Evolutionary conservation across 2,113 vertebrate species (phyloP).

Genomic region (Sarotherodon lohbergeri): DNA sequence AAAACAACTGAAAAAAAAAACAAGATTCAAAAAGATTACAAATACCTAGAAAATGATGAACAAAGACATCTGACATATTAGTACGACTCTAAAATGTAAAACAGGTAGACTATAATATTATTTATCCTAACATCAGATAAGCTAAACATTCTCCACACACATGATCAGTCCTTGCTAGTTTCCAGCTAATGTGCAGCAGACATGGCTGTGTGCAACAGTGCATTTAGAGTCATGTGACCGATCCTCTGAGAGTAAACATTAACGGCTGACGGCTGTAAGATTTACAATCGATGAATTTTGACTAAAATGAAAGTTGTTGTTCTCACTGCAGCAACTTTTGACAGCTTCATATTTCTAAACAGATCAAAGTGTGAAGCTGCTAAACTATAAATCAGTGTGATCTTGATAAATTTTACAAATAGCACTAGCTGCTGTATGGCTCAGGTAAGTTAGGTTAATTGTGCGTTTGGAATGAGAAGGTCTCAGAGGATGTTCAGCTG

Average conservation of each 20-base stretch:
- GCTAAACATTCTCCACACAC: background rate
- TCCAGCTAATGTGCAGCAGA: background rate
- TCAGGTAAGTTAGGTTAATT: background rate
- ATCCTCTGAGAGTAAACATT: background rate
- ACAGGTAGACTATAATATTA: fast-evolving
- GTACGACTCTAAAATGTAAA: background rate
- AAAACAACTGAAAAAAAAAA: background rate
- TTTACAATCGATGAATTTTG: background rate
- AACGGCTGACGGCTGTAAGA: background rate
- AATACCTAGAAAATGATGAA: background rate
- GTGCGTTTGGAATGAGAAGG: slow-evolving; percentile 1
- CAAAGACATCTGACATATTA: background rate
- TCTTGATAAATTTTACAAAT: background rate
- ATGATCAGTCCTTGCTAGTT: background rate
- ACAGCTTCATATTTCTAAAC: background rate
- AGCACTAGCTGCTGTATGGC: background rate
- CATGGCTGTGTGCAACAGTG: background rate
- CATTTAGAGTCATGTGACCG: background rate
- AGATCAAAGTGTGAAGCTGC: background rate
- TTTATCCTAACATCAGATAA: background rate
- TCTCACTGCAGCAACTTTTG: background rate
- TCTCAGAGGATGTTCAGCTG: slow-evolving; percentile 48
- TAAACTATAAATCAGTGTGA: background rate
- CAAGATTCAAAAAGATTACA: background rate
- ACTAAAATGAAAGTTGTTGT: background rate